Base-by-base conservation (phyloP, 2,888 invertebrate genomes). In the Cosmia trapezina region DNA sequence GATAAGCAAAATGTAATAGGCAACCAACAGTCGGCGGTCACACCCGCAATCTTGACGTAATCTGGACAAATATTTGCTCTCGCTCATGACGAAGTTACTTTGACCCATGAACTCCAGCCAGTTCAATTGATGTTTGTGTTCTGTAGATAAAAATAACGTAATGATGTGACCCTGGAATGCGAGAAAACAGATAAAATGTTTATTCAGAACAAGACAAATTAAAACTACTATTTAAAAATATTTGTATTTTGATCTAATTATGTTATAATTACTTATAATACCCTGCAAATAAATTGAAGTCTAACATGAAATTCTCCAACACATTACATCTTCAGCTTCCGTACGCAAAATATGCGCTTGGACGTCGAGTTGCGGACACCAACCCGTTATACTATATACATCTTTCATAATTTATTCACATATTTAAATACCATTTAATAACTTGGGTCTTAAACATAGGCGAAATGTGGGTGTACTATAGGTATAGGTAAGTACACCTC, bases 31-130 rank as follows among this genome's bases (percentile, higher is more conserved):
- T 47, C 45, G 51, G 28, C 53, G 59, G 73, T 79, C 83, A 87
- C 83, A 79, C 83, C 76, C 84, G 73, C 68, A 60, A 70, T 70
- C 33, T 79, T 86, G 83, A 86, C 80, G 89, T 86, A 87, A 89
- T 68, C 65, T 60, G 56, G 63, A 80, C 73, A 84, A 85, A 84
- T 69, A 76, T 73, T 87, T 89, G 83, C 85, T 78, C 73, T 82
- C 65, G 19, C 28, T 68, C 28, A 61, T 67, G 56, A 78, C 51
- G 54, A 51, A 61, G 76, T 78, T 70, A 68, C 73, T 68, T 80
- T 84, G 86, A 87, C 83, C 78, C 61, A 14, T 83, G 83, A 84
- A 66, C 81, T 77, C 68, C 9, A 66, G 62, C 9, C 59, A 60
- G 71, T 70, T 74, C 59, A 70, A 78, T 75, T 56, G 51, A 63